phyloP scores from a whole-genome alignment of 2,113 vertebrate species.

The Cinclus cinclus region DNA sequence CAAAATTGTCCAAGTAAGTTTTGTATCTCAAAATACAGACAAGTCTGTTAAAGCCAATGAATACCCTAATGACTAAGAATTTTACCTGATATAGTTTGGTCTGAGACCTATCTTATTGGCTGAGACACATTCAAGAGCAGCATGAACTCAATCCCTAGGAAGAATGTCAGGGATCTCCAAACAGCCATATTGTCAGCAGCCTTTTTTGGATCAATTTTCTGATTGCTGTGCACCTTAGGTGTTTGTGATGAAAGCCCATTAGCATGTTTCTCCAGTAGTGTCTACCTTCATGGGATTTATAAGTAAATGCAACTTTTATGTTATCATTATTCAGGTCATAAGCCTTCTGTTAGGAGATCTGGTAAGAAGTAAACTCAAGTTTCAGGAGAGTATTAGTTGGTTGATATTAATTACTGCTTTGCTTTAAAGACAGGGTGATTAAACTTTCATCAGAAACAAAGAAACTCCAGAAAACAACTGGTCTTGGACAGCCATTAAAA shows the following conservation, averaged over 20 bases:
- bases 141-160: background rate
- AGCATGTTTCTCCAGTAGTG: background rate
- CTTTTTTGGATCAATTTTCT: background rate
- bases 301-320: background rate
- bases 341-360: background rate
- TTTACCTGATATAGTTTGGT: background rate
- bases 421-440: background rate
- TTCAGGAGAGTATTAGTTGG: background rate
- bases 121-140: background rate
- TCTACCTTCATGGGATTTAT: conserved; percentile 1
- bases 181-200: background rate
- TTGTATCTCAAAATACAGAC: background rate
- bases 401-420: conserved; percentile 1
- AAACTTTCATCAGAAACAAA: background rate
- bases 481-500: background rate
- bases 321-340: conserved; percentile 34
- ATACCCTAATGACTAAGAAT: background rate
- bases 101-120: background rate
- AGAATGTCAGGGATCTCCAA: background rate
- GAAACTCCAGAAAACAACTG: background rate
- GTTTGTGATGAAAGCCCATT: background rate
- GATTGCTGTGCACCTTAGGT: background rate
- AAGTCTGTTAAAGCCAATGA: background rate
- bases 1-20: background rate
- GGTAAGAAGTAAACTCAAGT: background rate